Percentiles rank a stretch among this genome's conserved stretches.
phyloP scores from a whole-genome alignment of 2,797 vertebrate species.

The Synanceia verrucosa region DNA sequence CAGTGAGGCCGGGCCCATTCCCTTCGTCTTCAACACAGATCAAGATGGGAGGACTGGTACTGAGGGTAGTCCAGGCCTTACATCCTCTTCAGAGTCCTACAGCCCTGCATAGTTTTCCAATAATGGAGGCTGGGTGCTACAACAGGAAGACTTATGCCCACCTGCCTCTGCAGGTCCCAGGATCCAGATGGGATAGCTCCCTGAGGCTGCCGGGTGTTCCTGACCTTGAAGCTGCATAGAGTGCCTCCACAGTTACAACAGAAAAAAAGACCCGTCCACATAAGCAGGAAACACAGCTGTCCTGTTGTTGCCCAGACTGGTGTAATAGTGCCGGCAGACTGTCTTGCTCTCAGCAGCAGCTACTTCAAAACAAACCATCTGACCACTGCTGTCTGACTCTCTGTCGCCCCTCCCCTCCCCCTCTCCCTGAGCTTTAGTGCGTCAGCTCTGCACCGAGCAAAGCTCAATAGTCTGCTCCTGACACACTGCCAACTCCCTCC shows the following conservation, averaged over 20 bases:
- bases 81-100: constrained; percentile 61
- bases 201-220: constrained; percentile 36
- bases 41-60: constrained; percentile 18
- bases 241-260: constrained; percentile 31
- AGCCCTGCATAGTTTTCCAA: constrained; percentile 20
- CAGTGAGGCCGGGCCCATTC: constrained; percentile 80
- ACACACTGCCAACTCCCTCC: constrained; percentile 77
- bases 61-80: constrained; percentile 59
- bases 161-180: constrained; percentile 32
- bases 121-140: background rate
- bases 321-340: constrained; percentile 31
- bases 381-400: constrained; percentile 60
- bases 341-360: constrained; percentile 54
- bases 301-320: constrained; percentile 19
- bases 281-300: constrained; percentile 35
- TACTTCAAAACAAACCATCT: constrained; percentile 77
- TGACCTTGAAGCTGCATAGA: constrained; percentile 75
- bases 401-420: constrained; percentile 46
- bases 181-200: constrained; percentile 46
- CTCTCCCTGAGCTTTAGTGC: constrained; percentile 65
- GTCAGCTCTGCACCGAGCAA: constrained; percentile 79
- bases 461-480: constrained; percentile 66
- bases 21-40: constrained; percentile 43
- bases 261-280: constrained; percentile 25
- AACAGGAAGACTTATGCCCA: constrained; percentile 21